Base-by-base conservation (phyloP, 1,140 invertebrate genomes). In the Lepidotrigona ventralis region DNA sequence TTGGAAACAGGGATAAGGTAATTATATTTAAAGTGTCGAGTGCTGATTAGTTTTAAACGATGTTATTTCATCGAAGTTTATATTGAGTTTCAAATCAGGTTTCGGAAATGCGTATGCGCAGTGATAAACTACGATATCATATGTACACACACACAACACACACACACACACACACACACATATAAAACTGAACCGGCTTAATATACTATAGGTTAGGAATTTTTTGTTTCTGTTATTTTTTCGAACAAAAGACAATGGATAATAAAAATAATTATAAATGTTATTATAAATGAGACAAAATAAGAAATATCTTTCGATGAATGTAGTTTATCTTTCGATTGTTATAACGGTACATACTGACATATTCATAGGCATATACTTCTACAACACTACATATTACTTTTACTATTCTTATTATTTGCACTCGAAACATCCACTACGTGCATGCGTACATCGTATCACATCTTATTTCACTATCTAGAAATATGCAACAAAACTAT, bases 271-370 rank as follows among this genome's bases (percentile, higher is more conserved):
- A 73, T 81, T 39, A 21, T 46, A 12, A 66, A 46, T n/a, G 15
- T 11, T 46, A 46, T 46, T 14, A 14, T 39, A 53, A n/a, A 33
- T 54, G 54, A 51, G 5, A 39, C 2, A 21, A 3, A 53, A 29
- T 15, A 29, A 54, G 23, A 69, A 8, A 39, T 39, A 53, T 56
- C 21, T 12, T 81, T 56, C 85, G 70, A 79, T 77, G 81, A 89
- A 81, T 78, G 70, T 56, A 33, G 54, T 85, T 81, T 80, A 84
- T 83, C 84, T 88, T 79, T 76, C 69, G 72, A 89, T 87, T 85
- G 82, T 64, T 71, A 78, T 90, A 89, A 90, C 86, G 89, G 89
- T 87, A 90, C 79, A 46, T 54, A 53, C 76, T 83, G 29, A 70
- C 64, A 66, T 86, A 86, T 88, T 88, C 85, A 85, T 85, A 83